These are phyloP conservation scores for Drosophila vallismaia DNA, from an alignment of 2,888 invertebrate genomes.

Conservation along the genomic window DNA sequence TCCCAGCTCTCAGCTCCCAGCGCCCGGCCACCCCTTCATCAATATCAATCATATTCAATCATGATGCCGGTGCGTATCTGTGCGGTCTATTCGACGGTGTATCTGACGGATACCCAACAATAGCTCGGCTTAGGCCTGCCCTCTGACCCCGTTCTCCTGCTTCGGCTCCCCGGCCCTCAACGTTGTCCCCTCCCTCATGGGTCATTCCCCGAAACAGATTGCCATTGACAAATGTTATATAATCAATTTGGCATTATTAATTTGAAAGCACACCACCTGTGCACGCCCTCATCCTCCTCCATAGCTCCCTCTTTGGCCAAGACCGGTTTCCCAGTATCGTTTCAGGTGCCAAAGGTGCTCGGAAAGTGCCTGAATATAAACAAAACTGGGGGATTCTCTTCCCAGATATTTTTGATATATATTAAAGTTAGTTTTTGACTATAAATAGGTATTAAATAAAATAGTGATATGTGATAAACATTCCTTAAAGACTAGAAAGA, in stretches of 20 bases:
- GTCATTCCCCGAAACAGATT: constrained; percentile 51
- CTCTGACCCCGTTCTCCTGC: not conserved
- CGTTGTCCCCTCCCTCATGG: constrained; percentile 2
- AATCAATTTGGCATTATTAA: constrained; percentile 78
- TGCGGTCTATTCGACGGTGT: constrained; percentile 22
- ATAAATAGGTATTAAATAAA: no score
- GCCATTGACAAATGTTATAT: constrained; percentile 74
- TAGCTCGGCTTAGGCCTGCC: constrained; percentile 4
- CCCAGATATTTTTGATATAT: not conserved
- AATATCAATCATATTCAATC: constrained; percentile 76
- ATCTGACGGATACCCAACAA: constrained; percentile 26
- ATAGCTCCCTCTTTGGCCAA: not conserved
- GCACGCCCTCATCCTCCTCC: constrained; percentile 4
- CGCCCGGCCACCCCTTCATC: not conserved
- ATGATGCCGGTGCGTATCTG: constrained; percentile 34
- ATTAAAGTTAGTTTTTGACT: no score
- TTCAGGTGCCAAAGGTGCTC: not conserved
- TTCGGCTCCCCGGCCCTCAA: no score
- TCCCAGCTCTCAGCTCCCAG: not conserved
- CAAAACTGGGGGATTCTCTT: not conserved
- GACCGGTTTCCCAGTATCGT: not conserved
- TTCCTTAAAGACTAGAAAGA: no score
- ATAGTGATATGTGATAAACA: no score
- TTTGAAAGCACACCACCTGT: constrained; percentile 72
- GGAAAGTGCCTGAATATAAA: no score